Evolutionary conservation across 2,888 invertebrate species (phyloP).

Genomic region (Platyscelio sp.): DNA sequence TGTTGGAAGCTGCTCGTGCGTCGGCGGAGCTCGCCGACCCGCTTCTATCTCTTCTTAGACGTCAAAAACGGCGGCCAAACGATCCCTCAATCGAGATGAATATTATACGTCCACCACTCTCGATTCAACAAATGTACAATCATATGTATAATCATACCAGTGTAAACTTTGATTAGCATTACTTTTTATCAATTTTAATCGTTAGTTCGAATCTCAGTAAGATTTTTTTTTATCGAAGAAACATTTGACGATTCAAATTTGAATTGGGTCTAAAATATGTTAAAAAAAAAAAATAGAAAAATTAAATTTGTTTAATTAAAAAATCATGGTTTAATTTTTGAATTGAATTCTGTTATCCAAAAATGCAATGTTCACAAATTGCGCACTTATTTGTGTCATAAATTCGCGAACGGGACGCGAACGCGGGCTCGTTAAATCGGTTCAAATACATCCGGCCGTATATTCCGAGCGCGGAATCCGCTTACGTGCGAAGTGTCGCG

Average conservation of each 20-base stretch:
- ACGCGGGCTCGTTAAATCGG: constrained; percentile 22
- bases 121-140: no score
- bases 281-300: no score
- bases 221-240: no score
- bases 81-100: constrained; percentile 43
- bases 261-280: no score
- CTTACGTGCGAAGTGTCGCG: constrained; percentile 38
- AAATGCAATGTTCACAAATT: constrained; percentile 27
- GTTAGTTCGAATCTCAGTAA: no score
- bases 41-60: constrained; percentile 66
- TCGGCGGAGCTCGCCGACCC: constrained; percentile 56
- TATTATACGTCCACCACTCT: constrained; percentile 62
- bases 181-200: no score
- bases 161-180: no score
- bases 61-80: constrained; percentile 33
- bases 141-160: no score
- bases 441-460: constrained; percentile 17
- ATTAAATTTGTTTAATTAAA: no score
- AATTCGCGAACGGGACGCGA: constrained; percentile 28
- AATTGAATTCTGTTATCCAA: no score
- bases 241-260: no score
- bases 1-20: constrained; percentile 63
- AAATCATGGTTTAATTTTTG: no score
- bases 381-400: constrained; percentile 29
- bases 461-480: constrained; percentile 33